Conservation (phyloP, 1,140 invertebrate species). For the Euglossa dilemma region DNA sequence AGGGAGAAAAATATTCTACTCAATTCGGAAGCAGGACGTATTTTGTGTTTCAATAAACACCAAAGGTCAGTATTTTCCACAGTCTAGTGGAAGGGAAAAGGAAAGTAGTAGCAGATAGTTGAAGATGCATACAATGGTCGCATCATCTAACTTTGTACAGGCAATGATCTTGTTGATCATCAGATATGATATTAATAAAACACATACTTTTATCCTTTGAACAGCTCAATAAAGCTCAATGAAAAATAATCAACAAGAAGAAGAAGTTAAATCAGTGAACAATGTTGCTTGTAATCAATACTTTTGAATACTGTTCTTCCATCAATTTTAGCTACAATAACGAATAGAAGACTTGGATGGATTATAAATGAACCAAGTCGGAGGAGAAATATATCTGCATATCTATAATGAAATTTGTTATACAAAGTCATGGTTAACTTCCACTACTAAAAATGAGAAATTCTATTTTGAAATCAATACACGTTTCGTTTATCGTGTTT, state of each 20-base stretch:
- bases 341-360: conserved; percentile 59
- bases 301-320: conserved; percentile 62
- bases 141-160: conserved; percentile 49
- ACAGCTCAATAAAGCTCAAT: conserved; percentile 59
- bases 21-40: conserved; percentile 64
- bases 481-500: conserved; percentile 56
- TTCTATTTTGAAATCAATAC: conserved; percentile 61
- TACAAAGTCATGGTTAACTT: conserved; percentile 54
- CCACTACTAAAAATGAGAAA: conserved; percentile 59
- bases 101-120: conserved; percentile 44
- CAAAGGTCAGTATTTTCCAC: conserved; percentile 57
- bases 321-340: conserved; percentile 50
- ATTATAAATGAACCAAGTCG: conserved; percentile 43
- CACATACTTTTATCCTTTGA: conserved; percentile 54
- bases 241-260: conserved; percentile 66
- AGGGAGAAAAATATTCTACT: conserved; percentile 64
- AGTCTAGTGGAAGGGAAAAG: conserved; percentile 51
- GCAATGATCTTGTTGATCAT: conserved; percentile 57
- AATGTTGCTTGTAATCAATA: conserved; percentile 54
- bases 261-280: conserved; percentile 64
- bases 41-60: conserved; percentile 44
- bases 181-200: conserved; percentile 61
- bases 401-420: conserved; percentile 46
- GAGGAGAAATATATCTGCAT: conserved; percentile 20
- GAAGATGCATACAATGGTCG: conserved; percentile 48